A percentile compares a stretch with the other conserved stretches of the same genome.
Evolutionary conservation across 53 echinoderm and acorn worm species (phyloP).

Genomic region (Luidia sarsii): DNA sequence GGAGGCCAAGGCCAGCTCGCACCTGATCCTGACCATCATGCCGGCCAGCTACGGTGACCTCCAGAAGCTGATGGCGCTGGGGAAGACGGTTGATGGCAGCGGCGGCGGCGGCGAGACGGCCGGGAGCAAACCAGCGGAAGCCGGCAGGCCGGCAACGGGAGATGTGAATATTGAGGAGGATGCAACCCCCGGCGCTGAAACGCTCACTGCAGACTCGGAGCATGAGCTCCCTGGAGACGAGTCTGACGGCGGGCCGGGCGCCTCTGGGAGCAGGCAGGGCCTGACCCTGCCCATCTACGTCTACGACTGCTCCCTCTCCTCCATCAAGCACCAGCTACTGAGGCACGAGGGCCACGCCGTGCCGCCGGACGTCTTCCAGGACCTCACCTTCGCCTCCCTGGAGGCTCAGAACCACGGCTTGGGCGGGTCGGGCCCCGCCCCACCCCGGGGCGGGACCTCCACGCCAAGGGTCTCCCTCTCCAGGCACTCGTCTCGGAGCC

Average conservation of each 20-base stretch:
- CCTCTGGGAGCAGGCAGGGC: slow-evolving; percentile 2
- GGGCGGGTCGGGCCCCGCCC: not conserved
- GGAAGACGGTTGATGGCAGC: not conserved
- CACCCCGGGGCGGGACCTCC: not conserved
- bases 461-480: slow-evolving; percentile 36
- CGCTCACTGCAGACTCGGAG: not conserved
- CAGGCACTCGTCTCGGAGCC: slow-evolving; percentile 31
- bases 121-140: not conserved
- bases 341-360: slow-evolving; percentile 39
- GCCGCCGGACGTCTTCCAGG: slow-evolving; percentile 69
- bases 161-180: too few relatives aligned
- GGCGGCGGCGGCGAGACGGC: not conserved
- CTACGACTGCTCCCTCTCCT: slow-evolving; percentile 84
- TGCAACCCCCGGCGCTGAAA: not conserved
- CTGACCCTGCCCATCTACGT: slow-evolving; percentile 80
- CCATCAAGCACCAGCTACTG: slow-evolving; percentile 72
- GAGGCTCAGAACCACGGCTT: slow-evolving; percentile 45
- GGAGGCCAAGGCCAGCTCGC: slow-evolving; percentile 52
- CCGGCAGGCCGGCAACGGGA: not conserved
- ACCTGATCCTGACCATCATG: slow-evolving; percentile 69
- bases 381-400: slow-evolving; percentile 74
- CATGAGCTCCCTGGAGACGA: not conserved
- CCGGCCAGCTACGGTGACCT: slow-evolving; percentile 84
- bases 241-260: not conserved
- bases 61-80: slow-evolving; percentile 51